Evolutionary conservation across 2,797 vertebrate genomes (phyloP).

Genomic region (Nyctalus aviator): DNA sequence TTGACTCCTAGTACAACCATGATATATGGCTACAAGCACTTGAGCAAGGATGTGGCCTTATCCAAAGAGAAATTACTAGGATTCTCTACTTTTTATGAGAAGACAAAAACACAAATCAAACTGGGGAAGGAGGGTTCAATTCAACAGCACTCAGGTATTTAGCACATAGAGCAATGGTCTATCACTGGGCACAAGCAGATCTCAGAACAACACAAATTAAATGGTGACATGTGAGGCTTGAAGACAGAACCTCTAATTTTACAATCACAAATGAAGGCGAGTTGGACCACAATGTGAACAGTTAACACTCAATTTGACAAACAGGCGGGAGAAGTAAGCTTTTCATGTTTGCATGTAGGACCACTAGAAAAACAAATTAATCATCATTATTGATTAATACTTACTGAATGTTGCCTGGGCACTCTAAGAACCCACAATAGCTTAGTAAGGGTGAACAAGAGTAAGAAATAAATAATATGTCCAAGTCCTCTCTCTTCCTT

Average conservation of each 20-base stretch:
- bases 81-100: constrained; percentile 8
- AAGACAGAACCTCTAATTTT: constrained; percentile 33
- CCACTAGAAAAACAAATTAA: constrained; percentile 15
- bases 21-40: constrained; percentile 2
- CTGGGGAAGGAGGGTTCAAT: not conserved
- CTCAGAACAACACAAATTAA: not conserved
- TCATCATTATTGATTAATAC: not conserved
- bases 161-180: not conserved
- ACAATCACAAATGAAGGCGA: constrained; percentile 4
- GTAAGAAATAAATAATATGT: not conserved
- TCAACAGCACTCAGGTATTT: not conserved
- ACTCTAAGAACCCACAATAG: not conserved
- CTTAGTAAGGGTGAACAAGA: not conserved
- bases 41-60: not conserved
- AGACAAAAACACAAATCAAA: constrained; percentile 34
- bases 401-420: not conserved
- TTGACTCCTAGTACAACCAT: not conserved
- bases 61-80: not conserved
- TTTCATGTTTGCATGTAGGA: not conserved
- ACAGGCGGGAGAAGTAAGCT: not conserved
- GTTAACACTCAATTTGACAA: not conserved
- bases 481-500: not conserved
- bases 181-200: not conserved
- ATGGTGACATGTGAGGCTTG: not conserved
- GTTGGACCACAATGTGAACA: not conserved